Base-by-base conservation (phyloP, 2,888 invertebrate genomes). In the Seira musarum region DNA sequence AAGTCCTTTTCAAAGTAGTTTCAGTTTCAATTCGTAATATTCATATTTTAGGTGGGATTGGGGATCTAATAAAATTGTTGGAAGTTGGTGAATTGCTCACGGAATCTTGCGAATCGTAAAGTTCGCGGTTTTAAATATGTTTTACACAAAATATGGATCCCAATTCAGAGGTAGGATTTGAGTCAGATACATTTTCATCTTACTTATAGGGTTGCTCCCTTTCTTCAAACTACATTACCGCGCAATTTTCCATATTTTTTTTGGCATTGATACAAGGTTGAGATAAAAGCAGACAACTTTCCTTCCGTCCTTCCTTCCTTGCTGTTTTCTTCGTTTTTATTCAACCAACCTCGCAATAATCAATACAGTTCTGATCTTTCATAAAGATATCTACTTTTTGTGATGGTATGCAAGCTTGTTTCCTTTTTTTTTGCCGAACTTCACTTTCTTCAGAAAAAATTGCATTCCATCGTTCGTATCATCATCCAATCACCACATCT, bases 181-280 rank as follows among this genome's bases (percentile, higher is more conserved):
- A 30, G 30, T 30, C 30, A 30, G 30, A 30, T 30, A 30, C 30
- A 30, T 8, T 30, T 5, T 2, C 8, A 30, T 30, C 8, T 8
- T 30, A 2, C 3, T 8, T 5, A 30, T 5, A 30, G 3, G 30
- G 8, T 30, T 30, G 3, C 30, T 2, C 30, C 30, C n/a, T n/a
- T n/a, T n/a, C n/a, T n/a, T n/a, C n/a, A n/a, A 30, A 30, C 30
- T 30, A 30, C 30, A 30, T 30, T 53, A 53, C 53, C 53, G 15
- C 53, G 17, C 53, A 53, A 13, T 13, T 53, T 53, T 17, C 53
- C 60, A 60, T 60, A 60, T 21, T 60, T 60, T n/a, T n/a, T 21
- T 60, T 60, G 60, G 60, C 60, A 60, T 60, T 60, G 60, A 60
- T 60, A 60, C 60, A 60, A 60, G 60, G 19, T 60, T 60, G n/a